Base-by-base conservation (phyloP, 2,113 vertebrate species). In the Turdus rufiventris region DNA sequence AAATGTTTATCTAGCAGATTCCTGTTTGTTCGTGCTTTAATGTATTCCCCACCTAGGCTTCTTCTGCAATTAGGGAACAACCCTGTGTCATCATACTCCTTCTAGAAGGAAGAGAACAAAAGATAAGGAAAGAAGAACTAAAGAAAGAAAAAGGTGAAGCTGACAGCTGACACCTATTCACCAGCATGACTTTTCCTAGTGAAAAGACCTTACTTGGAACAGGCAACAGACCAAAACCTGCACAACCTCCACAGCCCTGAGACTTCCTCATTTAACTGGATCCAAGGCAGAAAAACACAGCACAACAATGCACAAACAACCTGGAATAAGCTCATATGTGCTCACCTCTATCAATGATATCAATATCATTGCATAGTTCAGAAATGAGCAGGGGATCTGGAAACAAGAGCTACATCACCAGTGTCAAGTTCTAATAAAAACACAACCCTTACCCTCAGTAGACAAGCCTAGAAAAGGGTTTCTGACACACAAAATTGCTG, bases 1-100 rank as follows among this genome's bases (percentile, higher is more conserved):
- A 96, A 96, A 92, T 94, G 89, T 97, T 96, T 96, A 95, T 75
- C 82, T 73, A 91, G 91, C 91, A 94, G 60, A 93, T 95, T 90
- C 77, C 78, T 85, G 57, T 85, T 94, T 91, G 71, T 70, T 86
- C 83, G 24, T 78, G 42, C 43, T 72, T 89, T 84, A 92, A 96
- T 57, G 40, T 42, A 43, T 74, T 76, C 47, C 47, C 53, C 34
- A 84, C n/a, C 34, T 36, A 54, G 25, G 40, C 85, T 94, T 93
- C 80, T 74, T 23, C 48, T 68, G 53, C 87, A 96, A 81, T 82
- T 85, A 85, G 38, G 53, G 23, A 91, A 93, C 31, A 70, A 47
- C 31, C 42, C 43, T 50, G 18, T 43, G 50, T 47, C 38, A 60
- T 43, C 65, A 63, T 19, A 17, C 25, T 68, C 43, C 90, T 96